Percentiles rank a stretch among this genome's conserved stretches.
Conservation (phyloP, 2,113 vertebrate genomes). For the Pagrus major region DNA sequence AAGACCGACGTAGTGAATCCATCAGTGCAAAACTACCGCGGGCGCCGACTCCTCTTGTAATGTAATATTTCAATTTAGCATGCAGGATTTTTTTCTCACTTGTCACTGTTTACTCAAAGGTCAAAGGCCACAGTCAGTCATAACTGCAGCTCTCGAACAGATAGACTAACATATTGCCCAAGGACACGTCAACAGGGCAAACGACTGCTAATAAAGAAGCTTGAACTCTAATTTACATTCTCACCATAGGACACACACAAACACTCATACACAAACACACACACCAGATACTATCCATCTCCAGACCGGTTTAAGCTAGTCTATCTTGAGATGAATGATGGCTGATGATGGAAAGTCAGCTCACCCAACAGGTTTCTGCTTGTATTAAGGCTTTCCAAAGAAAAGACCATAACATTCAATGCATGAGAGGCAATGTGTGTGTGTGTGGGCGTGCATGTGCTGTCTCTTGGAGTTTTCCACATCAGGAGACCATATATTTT, state of each 20-base stretch:
- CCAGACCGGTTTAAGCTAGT: slow-evolving; percentile 73
- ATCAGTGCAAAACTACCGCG: slow-evolving; percentile 18
- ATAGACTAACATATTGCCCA: slow-evolving; percentile 29
- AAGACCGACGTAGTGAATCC: slow-evolving; percentile 33
- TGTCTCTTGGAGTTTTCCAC: slow-evolving; percentile 65
- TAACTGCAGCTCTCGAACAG: slow-evolving; percentile 31
- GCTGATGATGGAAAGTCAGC: slow-evolving; percentile 68
- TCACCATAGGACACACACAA: slow-evolving; percentile 9
- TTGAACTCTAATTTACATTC: slow-evolving; percentile 26
- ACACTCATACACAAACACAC: slow-evolving; percentile 1
- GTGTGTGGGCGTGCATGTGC: slow-evolving; percentile 12
- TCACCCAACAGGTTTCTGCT: slow-evolving; percentile 78
- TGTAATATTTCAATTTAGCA: slow-evolving; percentile 42
- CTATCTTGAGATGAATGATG: slow-evolving; percentile 69
- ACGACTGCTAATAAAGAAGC: slow-evolving; percentile 1
- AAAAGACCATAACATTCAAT: slow-evolving; percentile 43
- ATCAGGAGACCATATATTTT: slow-evolving; percentile 76
- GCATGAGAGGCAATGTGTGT: slow-evolving; percentile 14
- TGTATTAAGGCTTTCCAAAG: slow-evolving; percentile 66
- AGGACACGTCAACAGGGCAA: slow-evolving; percentile 31
- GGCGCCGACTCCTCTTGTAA: slow-evolving; percentile 20
- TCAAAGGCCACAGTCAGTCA: slow-evolving; percentile 38
- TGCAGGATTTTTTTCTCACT: slow-evolving; percentile 8
- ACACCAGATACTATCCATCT: slow-evolving; percentile 46
- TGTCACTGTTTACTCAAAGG: slow-evolving; percentile 9